phyloP scores from a whole-genome alignment of 2,888 invertebrate genomes.

The Spisula solida region DNA sequence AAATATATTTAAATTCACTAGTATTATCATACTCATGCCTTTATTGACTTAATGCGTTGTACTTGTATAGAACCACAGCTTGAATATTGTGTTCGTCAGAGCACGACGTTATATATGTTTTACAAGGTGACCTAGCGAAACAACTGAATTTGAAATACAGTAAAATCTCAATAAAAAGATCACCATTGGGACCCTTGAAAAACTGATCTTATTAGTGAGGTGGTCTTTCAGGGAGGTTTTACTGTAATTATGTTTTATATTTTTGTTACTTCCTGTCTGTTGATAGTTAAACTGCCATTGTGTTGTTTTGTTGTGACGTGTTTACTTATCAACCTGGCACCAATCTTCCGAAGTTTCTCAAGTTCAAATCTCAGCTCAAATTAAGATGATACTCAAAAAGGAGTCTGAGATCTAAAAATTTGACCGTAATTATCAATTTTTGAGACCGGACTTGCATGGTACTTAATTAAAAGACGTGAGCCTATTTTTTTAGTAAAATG shows the following conservation, averaged over 20 bases:
- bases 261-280: neutral
- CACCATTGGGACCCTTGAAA: too few species aligned
- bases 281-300: slow-evolving; percentile 17
- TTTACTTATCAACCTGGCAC: neutral
- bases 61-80: neutral
- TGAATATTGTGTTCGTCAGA: neutral
- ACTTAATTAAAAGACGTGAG: too few species aligned
- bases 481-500: too few species aligned
- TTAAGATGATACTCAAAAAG: too few species aligned
- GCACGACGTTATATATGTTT: neutral
- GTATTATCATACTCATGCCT: neutral
- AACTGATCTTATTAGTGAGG: too few species aligned
- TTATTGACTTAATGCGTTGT: neutral
- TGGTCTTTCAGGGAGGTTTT: neutral
- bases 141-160: too few species aligned
- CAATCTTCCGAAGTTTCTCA: too few species aligned
- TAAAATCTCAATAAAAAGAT: too few species aligned
- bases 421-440: too few species aligned
- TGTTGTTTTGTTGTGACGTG: neutral
- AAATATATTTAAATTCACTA: neutral
- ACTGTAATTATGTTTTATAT: neutral
- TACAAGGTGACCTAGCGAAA: neutral
- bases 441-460: too few species aligned
- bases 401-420: too few species aligned
- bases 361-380: too few species aligned